phyloP scores from a whole-genome alignment of 2,113 vertebrate species.

The Perognathus longimembris region DNA sequence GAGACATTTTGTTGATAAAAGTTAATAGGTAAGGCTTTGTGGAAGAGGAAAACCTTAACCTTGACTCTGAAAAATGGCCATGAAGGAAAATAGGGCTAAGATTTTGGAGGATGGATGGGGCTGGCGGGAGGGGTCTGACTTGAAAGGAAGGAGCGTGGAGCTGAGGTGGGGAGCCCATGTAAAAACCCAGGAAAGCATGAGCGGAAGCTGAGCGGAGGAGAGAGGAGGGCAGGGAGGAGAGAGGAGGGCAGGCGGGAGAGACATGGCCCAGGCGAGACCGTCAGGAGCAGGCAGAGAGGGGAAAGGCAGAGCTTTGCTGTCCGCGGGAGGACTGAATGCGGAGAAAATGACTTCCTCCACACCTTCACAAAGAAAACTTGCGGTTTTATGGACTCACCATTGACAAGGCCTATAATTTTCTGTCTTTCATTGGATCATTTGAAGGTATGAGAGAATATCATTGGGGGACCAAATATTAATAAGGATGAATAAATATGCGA shows the following conservation, averaged over 20 bases:
- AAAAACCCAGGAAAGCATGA: background rate
- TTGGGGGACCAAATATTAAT: background rate
- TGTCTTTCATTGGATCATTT: background rate
- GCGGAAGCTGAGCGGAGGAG: too few relatives aligned
- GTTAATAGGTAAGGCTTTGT: background rate
- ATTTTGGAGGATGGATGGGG: background rate
- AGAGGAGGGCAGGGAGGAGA: too few relatives aligned
- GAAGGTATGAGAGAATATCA: constrained; percentile 2
- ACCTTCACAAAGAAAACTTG: background rate
- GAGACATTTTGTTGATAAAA: background rate
- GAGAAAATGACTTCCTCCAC: background rate
- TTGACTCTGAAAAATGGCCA: background rate
- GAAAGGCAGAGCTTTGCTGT: background rate
- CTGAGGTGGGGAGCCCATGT: background rate
- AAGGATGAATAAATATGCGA: background rate
- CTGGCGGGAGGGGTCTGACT: background rate
- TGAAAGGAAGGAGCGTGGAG: background rate
- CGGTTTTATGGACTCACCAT: background rate
- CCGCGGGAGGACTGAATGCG: accelerated
- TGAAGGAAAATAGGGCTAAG: background rate
- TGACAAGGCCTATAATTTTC: background rate
- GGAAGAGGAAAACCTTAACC: background rate
- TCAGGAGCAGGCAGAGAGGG: background rate
- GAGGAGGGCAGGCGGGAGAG: background rate
- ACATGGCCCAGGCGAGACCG: background rate